Conservation (phyloP, 2,888 invertebrate species). For the Pseudoips prasinana region DNA sequence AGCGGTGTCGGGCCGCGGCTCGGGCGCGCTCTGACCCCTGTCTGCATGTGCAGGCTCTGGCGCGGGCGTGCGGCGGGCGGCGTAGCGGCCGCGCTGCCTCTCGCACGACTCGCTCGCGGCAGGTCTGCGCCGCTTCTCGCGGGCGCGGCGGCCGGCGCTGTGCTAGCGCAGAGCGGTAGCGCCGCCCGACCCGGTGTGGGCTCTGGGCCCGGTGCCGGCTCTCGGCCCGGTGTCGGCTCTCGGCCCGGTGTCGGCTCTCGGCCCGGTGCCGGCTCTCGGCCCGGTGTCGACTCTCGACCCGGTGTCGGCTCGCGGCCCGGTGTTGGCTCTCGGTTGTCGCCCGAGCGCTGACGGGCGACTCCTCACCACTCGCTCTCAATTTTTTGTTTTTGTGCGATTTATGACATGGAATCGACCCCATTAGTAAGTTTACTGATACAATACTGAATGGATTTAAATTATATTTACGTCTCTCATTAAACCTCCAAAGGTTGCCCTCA, state of each 20-base stretch:
- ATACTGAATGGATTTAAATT: conserved; percentile 39
- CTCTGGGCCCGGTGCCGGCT: conserved; percentile 4
- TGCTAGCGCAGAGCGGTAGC: conserved; percentile 33
- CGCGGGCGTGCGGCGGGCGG: conserved; percentile 62
- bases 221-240: conserved; percentile 43
- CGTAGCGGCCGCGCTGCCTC: conserved; percentile 50
- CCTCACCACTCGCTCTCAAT: conserved; percentile 54
- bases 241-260: conserved; percentile 50
- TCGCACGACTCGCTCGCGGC: conserved; percentile 60
- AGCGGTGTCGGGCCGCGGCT: conserved; percentile 66
- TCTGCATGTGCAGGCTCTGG: conserved; percentile 79
- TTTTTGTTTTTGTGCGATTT: conserved; percentile 53
- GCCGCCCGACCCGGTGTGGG: conserved; percentile 29
- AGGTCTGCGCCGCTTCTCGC: conserved; percentile 75
- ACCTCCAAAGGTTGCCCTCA: conserved; percentile 28
- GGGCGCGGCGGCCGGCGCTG: conserved; percentile 45
- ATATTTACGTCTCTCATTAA: conserved; percentile 38
- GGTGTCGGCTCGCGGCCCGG: conserved; percentile 31
- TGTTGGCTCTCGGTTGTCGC: conserved; percentile 49
- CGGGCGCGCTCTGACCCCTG: conserved; percentile 40
- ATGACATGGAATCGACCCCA: conserved; percentile 44
- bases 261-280: conserved; percentile 36
- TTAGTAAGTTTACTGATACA: conserved; percentile 67
- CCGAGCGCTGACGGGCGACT: conserved; percentile 51
- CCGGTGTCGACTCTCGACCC: conserved; percentile 31